Evolutionary conservation across 1,140 invertebrate species (phyloP), one percentile per base, ranked within the genome.

Genomic region (Lordiphosa clarofinis): DNA sequence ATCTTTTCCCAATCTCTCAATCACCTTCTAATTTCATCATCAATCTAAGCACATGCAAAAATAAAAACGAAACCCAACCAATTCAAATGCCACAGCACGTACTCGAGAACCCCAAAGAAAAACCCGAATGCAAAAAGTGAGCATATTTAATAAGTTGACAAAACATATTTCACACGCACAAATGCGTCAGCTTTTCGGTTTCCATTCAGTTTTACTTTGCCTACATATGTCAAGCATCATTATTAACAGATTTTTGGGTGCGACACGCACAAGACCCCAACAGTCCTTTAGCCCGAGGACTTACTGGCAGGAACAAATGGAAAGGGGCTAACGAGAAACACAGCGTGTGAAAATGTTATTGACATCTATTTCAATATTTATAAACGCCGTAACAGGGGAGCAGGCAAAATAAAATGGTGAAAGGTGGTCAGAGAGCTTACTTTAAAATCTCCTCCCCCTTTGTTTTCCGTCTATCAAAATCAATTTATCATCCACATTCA

Each of bases 81-180:
- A 52, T 59, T 75, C 54, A 66, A 72, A 76, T 59, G 55, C 57
- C 55, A 55, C 31, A 57, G 54, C 74, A 79, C 74, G 74, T 79
- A 70, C 38, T 38, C 60, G 24, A 28, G 24, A 61, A 28, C 56
- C 42, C 33, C 37, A 15, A 61, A 56, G 33, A 35, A 52, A 35
- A 44, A 62, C 56, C 50, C 36, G 12, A 59, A 49, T 38, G 39
- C 12, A 48, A 59, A 76, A 59, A 82, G 56, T 64, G 76, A 81
- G 76, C 76, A 82, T 81, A 81, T 81, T 82, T 81, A 81, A 82
- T 81, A 82, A 82, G 72, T 82, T 81, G 72, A 82, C 76, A 81
- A 81, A 82, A 81, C 76, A 81, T 81, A 81, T 81, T 81, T 75
- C 76, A 81, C 76, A 82, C 76, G 76, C 76, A 82, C 76, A 75